Conservation (phyloP, 2,888 invertebrate species). For the Drosophila neotestacea region DNA sequence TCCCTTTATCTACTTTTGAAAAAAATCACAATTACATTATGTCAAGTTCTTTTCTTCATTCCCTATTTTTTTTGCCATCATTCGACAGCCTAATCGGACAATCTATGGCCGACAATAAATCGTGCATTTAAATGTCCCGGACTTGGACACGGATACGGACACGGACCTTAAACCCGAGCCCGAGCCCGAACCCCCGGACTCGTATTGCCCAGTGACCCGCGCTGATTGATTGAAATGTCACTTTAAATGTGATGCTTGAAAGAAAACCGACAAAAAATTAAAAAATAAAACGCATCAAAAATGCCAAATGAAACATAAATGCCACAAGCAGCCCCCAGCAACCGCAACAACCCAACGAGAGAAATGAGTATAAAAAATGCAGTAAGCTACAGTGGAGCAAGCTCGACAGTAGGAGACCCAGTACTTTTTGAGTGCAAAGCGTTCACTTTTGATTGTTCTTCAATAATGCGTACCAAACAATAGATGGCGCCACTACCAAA, state of each 20-base stretch:
- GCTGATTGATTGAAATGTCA: constrained; percentile 84
- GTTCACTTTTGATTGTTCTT: too few species aligned
- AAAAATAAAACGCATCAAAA: constrained; percentile 70
- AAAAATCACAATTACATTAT: constrained; percentile 15
- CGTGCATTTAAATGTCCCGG: constrained; percentile 44
- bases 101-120: constrained; percentile 51
- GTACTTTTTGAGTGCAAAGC: too few species aligned
- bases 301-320: constrained; percentile 78
- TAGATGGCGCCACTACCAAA: too few species aligned
- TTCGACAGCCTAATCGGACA: constrained; percentile 44
- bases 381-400: too few species aligned
- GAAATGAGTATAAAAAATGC: not conserved
- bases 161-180: not conserved
- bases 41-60: constrained; percentile 1
- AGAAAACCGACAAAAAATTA: constrained; percentile 49
- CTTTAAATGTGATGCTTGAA: constrained; percentile 70
- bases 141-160: not conserved
- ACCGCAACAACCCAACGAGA: constrained; percentile 51
- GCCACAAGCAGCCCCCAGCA: constrained; percentile 51
- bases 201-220: constrained; percentile 34
- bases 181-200: not conserved
- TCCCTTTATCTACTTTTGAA: not conserved
- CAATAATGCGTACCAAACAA: too few species aligned
- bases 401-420: too few species aligned
- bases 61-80: constrained; percentile 2